phyloP scores from a whole-genome alignment of 1,140 invertebrate species.

The Arctopsyche grandis region DNA sequence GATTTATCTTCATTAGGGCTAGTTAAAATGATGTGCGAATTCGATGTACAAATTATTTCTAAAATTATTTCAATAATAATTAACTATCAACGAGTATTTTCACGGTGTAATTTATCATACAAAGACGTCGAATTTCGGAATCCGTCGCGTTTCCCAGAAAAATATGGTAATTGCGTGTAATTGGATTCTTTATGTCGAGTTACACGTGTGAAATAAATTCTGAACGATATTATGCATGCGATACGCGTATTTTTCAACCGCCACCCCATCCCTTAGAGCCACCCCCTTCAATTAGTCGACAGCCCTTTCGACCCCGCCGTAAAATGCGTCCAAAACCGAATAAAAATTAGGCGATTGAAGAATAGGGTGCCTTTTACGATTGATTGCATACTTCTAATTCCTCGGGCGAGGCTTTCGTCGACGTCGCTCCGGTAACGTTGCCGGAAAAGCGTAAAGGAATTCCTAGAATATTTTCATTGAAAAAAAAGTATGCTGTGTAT shows the following conservation, averaged over 20 bases:
- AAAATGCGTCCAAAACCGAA: slow-evolving; percentile 17
- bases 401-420: background rate
- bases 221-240: slow-evolving; percentile 27
- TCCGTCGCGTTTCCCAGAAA: background rate
- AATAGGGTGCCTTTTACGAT: slow-evolving; percentile 31
- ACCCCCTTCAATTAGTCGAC: slow-evolving; percentile 4
- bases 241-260: slow-evolving; percentile 32
- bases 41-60: too few relatives aligned
- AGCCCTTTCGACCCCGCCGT: background rate
- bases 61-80: too few relatives aligned
- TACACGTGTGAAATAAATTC: slow-evolving; percentile 23
- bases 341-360: slow-evolving; percentile 36
- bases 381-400: slow-evolving; percentile 43
- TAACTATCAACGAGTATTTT: too few relatives aligned
- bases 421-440: background rate
- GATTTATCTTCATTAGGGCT: too few relatives aligned
- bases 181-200: slow-evolving; percentile 10
- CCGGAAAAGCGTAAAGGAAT: slow-evolving; percentile 20
- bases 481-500: slow-evolving; percentile 16
- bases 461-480: slow-evolving; percentile 27
- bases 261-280: background rate
- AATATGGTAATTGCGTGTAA: slow-evolving; percentile 21
- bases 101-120: too few relatives aligned
- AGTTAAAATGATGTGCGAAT: too few relatives aligned
- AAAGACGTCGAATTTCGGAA: too few relatives aligned